Conservation (phyloP, 2,888 invertebrate genomes). For the Dasypolia templi region DNA sequence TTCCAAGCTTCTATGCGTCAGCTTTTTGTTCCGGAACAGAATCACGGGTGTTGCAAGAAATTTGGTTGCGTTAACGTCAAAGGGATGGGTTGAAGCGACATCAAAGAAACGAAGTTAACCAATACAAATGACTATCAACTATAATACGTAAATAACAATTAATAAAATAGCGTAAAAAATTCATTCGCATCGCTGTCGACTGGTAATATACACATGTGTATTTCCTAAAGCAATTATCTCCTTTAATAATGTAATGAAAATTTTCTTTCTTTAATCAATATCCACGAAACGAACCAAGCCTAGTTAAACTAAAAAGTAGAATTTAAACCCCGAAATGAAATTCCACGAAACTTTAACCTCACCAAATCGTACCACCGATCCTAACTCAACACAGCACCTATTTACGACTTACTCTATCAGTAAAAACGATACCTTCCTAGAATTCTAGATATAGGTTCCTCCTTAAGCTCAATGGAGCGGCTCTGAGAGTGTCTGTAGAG, state of each 20-base stretch:
- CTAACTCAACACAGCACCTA: background rate
- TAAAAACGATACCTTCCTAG: constrained; percentile 22
- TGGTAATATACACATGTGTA: background rate
- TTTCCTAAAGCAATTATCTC: background rate
- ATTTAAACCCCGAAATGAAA: background rate
- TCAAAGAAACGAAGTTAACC: too few relatives aligned
- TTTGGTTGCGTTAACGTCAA: too few relatives aligned
- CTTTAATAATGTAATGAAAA: background rate
- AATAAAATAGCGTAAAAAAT: too few relatives aligned
- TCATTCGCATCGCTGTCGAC: too few relatives aligned
- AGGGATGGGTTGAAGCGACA: background rate
- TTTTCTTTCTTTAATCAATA: background rate
- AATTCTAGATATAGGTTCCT: constrained; percentile 18
- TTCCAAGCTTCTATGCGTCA: background rate
- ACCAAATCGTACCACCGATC: background rate
- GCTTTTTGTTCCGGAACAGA: background rate
- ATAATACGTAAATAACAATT: too few relatives aligned
- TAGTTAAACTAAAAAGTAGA: background rate
- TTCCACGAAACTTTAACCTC: too few relatives aligned
- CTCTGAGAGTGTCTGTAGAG: constrained; percentile 36
- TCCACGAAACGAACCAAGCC: background rate
- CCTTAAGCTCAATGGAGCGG: constrained; percentile 51
- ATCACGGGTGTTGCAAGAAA: background rate
- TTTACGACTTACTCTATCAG: background rate
- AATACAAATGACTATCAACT: too few relatives aligned